phyloP scores from a whole-genome alignment of 2,113 vertebrate species.

The Todiramphus saurophagus region DNA sequence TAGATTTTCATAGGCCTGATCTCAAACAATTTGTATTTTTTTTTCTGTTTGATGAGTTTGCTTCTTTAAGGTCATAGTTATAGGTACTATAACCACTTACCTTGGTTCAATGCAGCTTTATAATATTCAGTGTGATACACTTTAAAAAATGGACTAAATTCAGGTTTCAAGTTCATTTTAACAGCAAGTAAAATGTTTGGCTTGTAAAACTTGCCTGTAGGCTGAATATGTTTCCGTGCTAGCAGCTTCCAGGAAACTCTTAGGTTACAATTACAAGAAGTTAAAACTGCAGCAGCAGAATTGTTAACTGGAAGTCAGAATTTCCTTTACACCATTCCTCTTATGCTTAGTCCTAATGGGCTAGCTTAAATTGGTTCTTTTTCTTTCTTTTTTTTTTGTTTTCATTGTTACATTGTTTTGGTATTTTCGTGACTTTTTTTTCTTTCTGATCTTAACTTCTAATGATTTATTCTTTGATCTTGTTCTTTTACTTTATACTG shows the following conservation, averaged over 20 bases:
- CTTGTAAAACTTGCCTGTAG: background rate
- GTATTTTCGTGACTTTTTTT: background rate
- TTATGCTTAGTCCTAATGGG: background rate
- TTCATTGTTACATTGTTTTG: background rate
- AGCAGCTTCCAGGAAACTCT: constrained; percentile 64
- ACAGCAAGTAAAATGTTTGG: constrained; percentile 5
- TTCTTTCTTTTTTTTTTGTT: background rate
- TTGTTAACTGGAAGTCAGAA: constrained; percentile 66
- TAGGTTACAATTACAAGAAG: constrained; percentile 64
- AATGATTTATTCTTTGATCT: background rate
- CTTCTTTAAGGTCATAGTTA: background rate
- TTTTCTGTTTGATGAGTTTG: background rate
- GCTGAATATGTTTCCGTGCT: constrained; percentile 48
- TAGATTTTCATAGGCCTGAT: background rate
- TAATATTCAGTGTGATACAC: background rate
- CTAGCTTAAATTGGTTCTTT: background rate
- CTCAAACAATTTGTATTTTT: background rate
- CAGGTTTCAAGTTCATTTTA: constrained; percentile 21
- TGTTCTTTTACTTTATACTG: background rate
- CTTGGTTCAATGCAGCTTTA: background rate
- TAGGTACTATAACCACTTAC: background rate
- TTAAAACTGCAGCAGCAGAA: constrained; percentile 43
- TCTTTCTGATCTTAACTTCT: background rate
- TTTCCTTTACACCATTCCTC: constrained; percentile 49
- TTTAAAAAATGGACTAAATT: background rate